phyloP scores from a whole-genome alignment of 1,140 invertebrate species.

The Camponotus vicinus region DNA sequence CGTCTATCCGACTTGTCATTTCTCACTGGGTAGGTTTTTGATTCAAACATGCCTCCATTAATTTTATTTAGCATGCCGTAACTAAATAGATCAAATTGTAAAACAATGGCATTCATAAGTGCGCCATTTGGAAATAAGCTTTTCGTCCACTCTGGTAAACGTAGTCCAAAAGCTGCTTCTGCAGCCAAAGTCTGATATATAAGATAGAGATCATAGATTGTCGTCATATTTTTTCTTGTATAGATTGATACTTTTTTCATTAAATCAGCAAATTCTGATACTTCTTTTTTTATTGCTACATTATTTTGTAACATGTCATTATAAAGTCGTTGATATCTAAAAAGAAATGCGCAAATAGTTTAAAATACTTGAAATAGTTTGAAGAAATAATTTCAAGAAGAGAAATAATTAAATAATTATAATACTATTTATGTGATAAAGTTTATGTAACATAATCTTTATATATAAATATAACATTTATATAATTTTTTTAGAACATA shows the following conservation, averaged over 20 bases:
- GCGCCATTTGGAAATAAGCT: not conserved
- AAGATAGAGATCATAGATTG: accelerated
- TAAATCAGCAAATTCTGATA: not conserved
- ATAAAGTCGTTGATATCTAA: not conserved
- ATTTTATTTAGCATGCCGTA: not conserved
- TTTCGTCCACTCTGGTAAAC: not conserved
- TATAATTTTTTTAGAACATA: not conserved
- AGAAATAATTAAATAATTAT: conserved; percentile 21
- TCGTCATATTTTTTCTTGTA: conserved; percentile 2
- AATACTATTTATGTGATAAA: not conserved
- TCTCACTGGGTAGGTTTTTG: too few relatives aligned
- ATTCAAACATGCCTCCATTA: conserved; percentile 36
- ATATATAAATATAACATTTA: not conserved
- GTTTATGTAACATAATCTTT: not conserved
- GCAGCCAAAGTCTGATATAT: not conserved
- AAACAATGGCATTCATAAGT: not conserved
- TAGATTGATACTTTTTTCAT: not conserved
- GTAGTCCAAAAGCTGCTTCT: not conserved
- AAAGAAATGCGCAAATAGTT: not conserved
- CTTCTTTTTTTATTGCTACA: not conserved
- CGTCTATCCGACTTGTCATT: too few relatives aligned
- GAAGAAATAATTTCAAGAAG: not conserved
- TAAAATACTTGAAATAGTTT: not conserved
- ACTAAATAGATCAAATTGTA: not conserved
- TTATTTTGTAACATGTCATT: not conserved